Evolutionary conservation across 1,140 invertebrate species (phyloP), one percentile per base, ranked within the genome.

Genomic region (Scaptomyza montana): DNA sequence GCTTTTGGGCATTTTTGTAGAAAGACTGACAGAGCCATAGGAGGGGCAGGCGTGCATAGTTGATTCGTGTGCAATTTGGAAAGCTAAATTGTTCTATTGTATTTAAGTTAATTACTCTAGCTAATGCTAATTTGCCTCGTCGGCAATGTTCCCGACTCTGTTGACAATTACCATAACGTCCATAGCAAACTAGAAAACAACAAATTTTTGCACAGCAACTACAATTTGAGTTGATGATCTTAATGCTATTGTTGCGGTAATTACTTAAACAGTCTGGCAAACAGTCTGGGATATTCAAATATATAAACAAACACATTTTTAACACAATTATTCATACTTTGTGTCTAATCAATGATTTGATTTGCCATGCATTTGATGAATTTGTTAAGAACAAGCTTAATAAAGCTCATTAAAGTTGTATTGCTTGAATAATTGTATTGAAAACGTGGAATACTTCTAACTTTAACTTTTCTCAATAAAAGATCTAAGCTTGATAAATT

Each of bases 51-150:
- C 64, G 3, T 28, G 59, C 64, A 2, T 28, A 62, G 67, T 64
- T 55, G 82, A 41, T 50, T 68, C 79, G 65, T 66, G 69, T 72
- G 70, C 85, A 89, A 89, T 89, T 89, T 77, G 73, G 62, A 84
- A 86, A 89, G 84, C 85, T 89, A 89, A 89, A 89, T 89, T 89
- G 79, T 89, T 80, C 84, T 84, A 89, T 89, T 89, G 84, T 89
- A 89, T 89, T 89, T 89, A 89, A 89, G 84, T 89, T 89, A 89
- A 89, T 89, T 89, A 89, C 85, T 89, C 79, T 77, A 77, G 82
- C 84, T 87, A 87, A 87, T 87, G 79, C 84, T 89, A 89, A 89
- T 89, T 89, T 89, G 77, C 63, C 79, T 74, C 68, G 76, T 78
- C 55, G 64, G 64, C 59, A 9, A 9, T 33, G 47, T 56, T 59